phyloP scores from a whole-genome alignment of 2,888 invertebrate species.

The Anoplius nigerrimus region DNA sequence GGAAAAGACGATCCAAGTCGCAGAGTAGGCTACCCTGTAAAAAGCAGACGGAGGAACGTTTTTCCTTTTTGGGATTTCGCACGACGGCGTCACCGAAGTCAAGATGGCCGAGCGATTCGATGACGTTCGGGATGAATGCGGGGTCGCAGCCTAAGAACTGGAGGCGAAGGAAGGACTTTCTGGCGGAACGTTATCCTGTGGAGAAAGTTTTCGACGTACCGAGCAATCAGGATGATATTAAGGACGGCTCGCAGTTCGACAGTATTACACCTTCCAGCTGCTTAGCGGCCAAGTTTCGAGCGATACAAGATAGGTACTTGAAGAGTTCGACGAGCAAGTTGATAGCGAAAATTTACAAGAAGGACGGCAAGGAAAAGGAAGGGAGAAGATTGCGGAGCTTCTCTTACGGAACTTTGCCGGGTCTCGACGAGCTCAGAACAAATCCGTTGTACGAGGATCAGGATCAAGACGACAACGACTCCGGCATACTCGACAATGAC shows the following conservation, averaged over 20 bases:
- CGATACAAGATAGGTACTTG: conserved; percentile 84
- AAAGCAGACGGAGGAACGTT: conserved; percentile 56
- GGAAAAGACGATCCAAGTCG: conserved; percentile 69
- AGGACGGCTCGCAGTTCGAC: conserved; percentile 57
- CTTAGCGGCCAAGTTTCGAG: conserved; percentile 82
- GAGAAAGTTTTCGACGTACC: conserved; percentile 17
- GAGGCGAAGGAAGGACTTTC: conserved; percentile 50
- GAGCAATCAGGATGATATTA: conserved; percentile 26
- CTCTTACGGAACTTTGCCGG: conserved; percentile 85
- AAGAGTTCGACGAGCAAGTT: conserved; percentile 83
- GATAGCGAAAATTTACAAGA: conserved; percentile 81
- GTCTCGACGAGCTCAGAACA: conserved; percentile 82
- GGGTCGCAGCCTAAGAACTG: conserved; percentile 50
- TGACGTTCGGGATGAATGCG: conserved; percentile 41
- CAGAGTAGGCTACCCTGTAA: conserved; percentile 63
- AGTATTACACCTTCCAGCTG: conserved; percentile 75
- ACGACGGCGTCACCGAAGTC: conserved; percentile 46
- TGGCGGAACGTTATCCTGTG: background rate
- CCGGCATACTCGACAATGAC: conserved; percentile 85
- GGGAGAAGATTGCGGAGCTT: conserved; percentile 79
- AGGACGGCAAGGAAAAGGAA: conserved; percentile 64
- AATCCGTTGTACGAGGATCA: conserved; percentile 81
- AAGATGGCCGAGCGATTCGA: conserved; percentile 40
- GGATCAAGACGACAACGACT: conserved; percentile 84
- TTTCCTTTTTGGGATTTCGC: conserved; percentile 62